phyloP scores from a whole-genome alignment of 2,797 vertebrate genomes.

The Notolepis coatsorum region DNA sequence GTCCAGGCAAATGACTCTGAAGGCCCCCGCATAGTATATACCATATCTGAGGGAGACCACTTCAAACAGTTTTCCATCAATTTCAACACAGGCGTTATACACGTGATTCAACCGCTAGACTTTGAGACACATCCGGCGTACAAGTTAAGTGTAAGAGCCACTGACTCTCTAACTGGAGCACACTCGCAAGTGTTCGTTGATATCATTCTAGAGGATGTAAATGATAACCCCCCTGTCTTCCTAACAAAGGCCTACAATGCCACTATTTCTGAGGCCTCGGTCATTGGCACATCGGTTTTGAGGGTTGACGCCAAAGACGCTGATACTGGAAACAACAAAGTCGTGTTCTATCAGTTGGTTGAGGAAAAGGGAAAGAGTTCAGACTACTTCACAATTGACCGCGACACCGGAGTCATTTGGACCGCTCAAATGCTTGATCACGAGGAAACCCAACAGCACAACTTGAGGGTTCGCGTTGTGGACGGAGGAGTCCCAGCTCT shows the following conservation, averaged over 20 bases:
- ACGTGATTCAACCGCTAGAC: slow-evolving; percentile 89
- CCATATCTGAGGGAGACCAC: slow-evolving; percentile 94
- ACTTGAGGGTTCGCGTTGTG: slow-evolving; percentile 85
- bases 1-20: slow-evolving; percentile 95
- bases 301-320: slow-evolving; percentile 89
- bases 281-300: slow-evolving; percentile 87
- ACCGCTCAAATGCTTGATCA: slow-evolving; percentile 88
- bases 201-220: slow-evolving; percentile 93
- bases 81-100: slow-evolving; percentile 96
- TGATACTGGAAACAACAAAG: slow-evolving; percentile 90
- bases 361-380: slow-evolving; percentile 85
- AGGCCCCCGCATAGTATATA: slow-evolving; percentile 94
- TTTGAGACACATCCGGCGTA: slow-evolving; percentile 97
- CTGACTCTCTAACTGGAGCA: slow-evolving; percentile 92
- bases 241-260: slow-evolving; percentile 81
- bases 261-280: slow-evolving; percentile 92
- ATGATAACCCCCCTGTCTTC: slow-evolving; percentile 93
- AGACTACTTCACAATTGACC: slow-evolving; percentile 90
- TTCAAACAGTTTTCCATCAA: slow-evolving; percentile 94
- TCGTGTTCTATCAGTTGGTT: slow-evolving; percentile 90
- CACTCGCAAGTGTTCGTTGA: slow-evolving; percentile 96
- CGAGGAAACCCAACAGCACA: slow-evolving; percentile 86
- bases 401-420: slow-evolving; percentile 87
- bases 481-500: slow-evolving; percentile 93
- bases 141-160: slow-evolving; percentile 92